Evolutionary conservation across 2,888 invertebrate genomes (phyloP).

Genomic region (Diaprepes abbreviatus): DNA sequence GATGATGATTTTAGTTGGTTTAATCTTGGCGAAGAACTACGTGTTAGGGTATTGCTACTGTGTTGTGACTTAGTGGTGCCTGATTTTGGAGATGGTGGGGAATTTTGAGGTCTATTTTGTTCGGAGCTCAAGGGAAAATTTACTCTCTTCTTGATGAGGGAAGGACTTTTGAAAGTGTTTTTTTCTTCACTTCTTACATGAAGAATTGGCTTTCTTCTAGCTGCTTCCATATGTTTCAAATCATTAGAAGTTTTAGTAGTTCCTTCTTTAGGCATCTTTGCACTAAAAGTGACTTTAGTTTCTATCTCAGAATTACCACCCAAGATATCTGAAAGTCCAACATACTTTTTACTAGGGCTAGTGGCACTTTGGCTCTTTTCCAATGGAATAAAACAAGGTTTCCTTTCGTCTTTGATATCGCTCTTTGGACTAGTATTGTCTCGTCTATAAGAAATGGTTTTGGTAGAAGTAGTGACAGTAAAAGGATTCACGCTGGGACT

Average conservation of each 20-base stretch:
- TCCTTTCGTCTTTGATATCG: background rate
- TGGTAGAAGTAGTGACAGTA: background rate
- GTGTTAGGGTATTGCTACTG: no score
- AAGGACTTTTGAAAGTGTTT: constrained; percentile 53
- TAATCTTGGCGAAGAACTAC: no score
- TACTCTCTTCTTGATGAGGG: background rate
- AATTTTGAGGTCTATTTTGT: no score
- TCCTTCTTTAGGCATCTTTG: constrained; percentile 46
- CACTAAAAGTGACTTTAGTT: constrained; percentile 57
- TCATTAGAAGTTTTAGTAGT: no score
- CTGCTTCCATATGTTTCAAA: background rate
- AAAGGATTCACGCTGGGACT: constrained; percentile 26
- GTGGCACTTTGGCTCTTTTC: constrained; percentile 4
- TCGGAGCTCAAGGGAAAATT: background rate
- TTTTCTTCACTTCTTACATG: constrained; percentile 22
- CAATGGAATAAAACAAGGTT: background rate
- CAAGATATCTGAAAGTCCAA: constrained; percentile 54
- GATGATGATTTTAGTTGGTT: constrained; percentile 49
- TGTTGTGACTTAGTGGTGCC: no score
- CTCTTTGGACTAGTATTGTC: background rate
- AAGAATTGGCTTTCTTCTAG: constrained; percentile 26
- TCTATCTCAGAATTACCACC: constrained; percentile 47
- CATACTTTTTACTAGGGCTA: constrained; percentile 35
- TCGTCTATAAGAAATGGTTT: background rate
- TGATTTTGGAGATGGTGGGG: no score